Evolutionary conservation across 2,113 vertebrate species (phyloP).

Genomic region (Laterallus jamaicensis): DNA sequence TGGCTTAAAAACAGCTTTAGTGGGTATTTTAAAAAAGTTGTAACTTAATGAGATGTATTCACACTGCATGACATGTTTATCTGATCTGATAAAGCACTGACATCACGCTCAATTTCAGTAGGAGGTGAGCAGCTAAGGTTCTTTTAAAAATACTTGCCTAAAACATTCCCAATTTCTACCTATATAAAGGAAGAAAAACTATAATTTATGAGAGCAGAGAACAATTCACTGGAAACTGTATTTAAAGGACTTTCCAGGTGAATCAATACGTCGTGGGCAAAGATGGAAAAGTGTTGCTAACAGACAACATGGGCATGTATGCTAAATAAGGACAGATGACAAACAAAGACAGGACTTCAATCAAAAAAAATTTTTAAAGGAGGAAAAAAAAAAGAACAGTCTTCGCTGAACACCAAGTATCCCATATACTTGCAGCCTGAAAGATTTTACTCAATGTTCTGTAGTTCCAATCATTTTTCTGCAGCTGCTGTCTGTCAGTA

Average conservation of each 20-base stretch:
- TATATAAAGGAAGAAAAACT: background rate
- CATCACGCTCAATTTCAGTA: background rate
- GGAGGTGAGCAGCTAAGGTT: background rate
- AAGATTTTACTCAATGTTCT: background rate
- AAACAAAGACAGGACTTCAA: background rate
- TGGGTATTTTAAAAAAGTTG: background rate
- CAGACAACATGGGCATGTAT: background rate
- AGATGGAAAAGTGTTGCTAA: background rate
- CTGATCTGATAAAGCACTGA: background rate
- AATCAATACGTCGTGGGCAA: background rate
- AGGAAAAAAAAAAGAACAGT: background rate
- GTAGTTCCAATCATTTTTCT: background rate
- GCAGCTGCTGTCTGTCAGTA: background rate
- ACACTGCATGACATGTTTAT: background rate
- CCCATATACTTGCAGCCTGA: background rate
- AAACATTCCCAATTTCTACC: background rate
- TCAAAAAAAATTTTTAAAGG: background rate
- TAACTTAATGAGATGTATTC: background rate
- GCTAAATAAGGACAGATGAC: background rate
- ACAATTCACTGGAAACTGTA: background rate
- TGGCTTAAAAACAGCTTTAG: background rate
- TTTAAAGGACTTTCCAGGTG: background rate
- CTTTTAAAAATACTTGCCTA: background rate
- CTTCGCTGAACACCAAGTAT: background rate
- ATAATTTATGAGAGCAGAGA: background rate